Evolutionary conservation across 2,113 vertebrate genomes (phyloP).

Genomic region (Ctenomys sociabilis): DNA sequence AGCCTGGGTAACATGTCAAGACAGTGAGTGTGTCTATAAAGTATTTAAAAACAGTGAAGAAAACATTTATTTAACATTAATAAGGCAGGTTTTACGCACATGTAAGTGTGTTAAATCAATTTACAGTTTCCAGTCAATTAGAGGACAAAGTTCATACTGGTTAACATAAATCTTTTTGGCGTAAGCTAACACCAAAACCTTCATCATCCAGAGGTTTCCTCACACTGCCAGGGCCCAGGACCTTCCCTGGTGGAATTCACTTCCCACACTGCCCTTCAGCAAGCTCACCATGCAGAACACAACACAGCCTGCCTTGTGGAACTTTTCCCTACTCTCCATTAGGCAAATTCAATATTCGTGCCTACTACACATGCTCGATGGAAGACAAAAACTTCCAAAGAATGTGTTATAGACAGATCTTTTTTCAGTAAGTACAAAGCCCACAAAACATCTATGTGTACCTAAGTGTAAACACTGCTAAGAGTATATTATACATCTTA

Average conservation of each 20-base stretch:
- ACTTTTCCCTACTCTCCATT: background rate
- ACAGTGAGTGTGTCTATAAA: background rate
- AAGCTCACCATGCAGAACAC: background rate
- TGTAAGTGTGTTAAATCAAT: background rate
- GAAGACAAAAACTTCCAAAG: background rate
- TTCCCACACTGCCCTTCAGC: background rate
- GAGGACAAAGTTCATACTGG: background rate
- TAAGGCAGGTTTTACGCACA: slow-evolving; percentile 18
- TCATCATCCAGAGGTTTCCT: background rate
- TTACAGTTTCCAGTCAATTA: background rate
- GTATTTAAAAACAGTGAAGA: background rate
- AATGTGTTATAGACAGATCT: background rate
- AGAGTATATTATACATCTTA: background rate
- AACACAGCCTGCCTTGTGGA: background rate
- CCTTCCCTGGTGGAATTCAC: background rate
- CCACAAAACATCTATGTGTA: background rate
- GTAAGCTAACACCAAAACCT: background rate
- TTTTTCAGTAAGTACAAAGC: background rate
- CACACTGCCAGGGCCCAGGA: background rate
- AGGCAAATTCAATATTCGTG: background rate
- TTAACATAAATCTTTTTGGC: background rate
- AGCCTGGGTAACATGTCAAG: background rate
- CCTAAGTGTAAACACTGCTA: background rate
- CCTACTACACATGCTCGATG: background rate
- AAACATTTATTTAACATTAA: background rate